A percentile compares a stretch with the other conserved stretches of the same genome.
phyloP scores from a whole-genome alignment of 2,888 invertebrate genomes.

The Sericinus montela region DNA sequence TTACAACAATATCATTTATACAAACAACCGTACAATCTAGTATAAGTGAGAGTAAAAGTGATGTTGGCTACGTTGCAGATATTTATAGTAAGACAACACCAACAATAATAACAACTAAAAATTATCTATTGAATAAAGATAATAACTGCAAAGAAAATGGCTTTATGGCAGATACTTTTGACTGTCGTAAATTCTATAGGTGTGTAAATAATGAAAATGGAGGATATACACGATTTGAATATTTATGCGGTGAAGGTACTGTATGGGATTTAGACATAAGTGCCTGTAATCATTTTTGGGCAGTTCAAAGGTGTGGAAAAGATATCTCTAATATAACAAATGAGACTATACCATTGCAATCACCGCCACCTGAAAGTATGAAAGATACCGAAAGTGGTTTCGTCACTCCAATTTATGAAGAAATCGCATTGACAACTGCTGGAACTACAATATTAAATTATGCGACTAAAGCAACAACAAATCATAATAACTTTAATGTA shows the following conservation, averaged over 20 bases:
- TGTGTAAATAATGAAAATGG: constrained; percentile 73
- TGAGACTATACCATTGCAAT: neutral
- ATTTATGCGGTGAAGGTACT: constrained; percentile 83
- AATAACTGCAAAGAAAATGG: constrained; percentile 24
- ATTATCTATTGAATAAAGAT: constrained; percentile 10
- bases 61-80: constrained; percentile 25
- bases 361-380: neutral
- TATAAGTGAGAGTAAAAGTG: constrained; percentile 21
- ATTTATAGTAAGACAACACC: constrained; percentile 19
- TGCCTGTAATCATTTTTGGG: constrained; percentile 79
- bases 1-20: constrained; percentile 22
- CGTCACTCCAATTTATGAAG: neutral
- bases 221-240: constrained; percentile 79
- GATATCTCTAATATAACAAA: constrained; percentile 1
- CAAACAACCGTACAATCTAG: constrained; percentile 23
- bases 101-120: constrained; percentile 18
- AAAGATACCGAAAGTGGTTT: neutral
- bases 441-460: constrained; percentile 7
- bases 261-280: constrained; percentile 79
- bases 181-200: constrained; percentile 33
- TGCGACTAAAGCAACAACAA: constrained; percentile 2
- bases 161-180: constrained; percentile 27
- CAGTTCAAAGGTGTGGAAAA: constrained; percentile 27
- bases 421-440: constrained; percentile 5
- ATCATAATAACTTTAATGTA: constrained; percentile 12